These are phyloP conservation scores for Pristionchus fissidentatus DNA, from an alignment of 2,888 invertebrate genomes.

Conservation along the genomic window DNA sequence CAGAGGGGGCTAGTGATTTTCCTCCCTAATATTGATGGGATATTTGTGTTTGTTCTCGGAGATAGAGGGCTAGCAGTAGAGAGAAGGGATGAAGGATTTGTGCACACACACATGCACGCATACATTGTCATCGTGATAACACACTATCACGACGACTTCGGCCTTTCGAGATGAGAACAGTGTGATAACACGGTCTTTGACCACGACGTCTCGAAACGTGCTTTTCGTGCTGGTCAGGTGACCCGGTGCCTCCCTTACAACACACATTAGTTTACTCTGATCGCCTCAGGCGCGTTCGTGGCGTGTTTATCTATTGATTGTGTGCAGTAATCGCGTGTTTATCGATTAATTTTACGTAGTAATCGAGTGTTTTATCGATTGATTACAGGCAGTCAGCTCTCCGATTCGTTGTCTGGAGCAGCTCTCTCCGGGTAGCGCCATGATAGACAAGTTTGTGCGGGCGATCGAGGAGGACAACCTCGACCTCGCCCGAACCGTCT, in stretches of 20 bases:
- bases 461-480: slow-evolving; percentile 68
- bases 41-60: too few relatives aligned
- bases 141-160: slow-evolving; percentile 7
- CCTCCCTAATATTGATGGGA: too few relatives aligned
- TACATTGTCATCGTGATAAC: slow-evolving; percentile 36
- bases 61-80: not conserved
- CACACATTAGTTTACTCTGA: too few relatives aligned
- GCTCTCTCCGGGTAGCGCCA: slow-evolving; percentile 37
- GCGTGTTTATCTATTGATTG: too few relatives aligned
- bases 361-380: too few relatives aligned
- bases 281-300: too few relatives aligned
- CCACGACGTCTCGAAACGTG: slow-evolving; percentile 15
- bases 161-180: slow-evolving; percentile 31
- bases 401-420: slow-evolving; percentile 6
- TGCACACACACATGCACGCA: not conserved
- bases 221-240: not conserved
- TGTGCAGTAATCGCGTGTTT: not conserved
- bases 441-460: slow-evolving; percentile 67
- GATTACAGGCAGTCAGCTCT: not conserved
- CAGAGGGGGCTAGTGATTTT: too few relatives aligned
- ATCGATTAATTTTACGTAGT: too few relatives aligned
- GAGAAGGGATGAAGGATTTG: not conserved
- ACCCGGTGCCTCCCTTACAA: too few relatives aligned
- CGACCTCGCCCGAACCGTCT: slow-evolving; percentile 59
- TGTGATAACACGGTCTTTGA: slow-evolving; percentile 32